Percentiles rank a stretch among this genome's conserved stretches.
Conservation (phyloP, 2,113 vertebrate genomes). For the Myotis davidii region DNA sequence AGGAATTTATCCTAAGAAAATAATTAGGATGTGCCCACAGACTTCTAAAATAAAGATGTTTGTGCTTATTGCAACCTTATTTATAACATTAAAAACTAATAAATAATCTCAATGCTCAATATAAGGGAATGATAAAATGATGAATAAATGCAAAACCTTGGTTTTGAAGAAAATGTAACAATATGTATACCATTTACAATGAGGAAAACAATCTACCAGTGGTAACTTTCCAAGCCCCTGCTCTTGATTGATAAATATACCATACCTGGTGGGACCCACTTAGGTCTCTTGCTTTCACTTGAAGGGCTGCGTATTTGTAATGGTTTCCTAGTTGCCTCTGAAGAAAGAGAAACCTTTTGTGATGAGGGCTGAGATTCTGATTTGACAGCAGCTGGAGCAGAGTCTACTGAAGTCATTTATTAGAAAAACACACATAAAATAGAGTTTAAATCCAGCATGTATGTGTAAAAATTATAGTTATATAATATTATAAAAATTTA, state of each 20-base stretch:
- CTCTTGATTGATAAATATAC: neutral
- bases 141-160: neutral
- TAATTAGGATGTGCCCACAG: neutral
- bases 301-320: constrained; percentile 80
- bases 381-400: neutral
- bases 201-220: neutral
- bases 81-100: neutral
- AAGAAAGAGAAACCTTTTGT: constrained; percentile 38
- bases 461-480: constrained; percentile 7
- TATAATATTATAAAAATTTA: neutral
- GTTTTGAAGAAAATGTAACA: neutral
- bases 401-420: constrained; percentile 51
- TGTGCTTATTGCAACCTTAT: neutral
- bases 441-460: neutral
- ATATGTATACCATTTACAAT: neutral
- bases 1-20: constrained; percentile 18
- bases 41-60: constrained; percentile 29
- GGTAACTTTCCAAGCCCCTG: neutral
- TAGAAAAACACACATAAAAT: constrained; percentile 51
- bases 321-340: constrained; percentile 71
- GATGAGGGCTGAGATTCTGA: constrained; percentile 21
- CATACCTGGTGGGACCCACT: constrained; percentile 95
- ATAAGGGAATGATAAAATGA: neutral
- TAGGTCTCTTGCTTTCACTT: constrained; percentile 84
- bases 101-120: neutral